Percentiles rank a stretch among this genome's conserved stretches.
Conservation (phyloP, 2,113 vertebrate genomes). For the Epinephelus fuscoguttatus region DNA sequence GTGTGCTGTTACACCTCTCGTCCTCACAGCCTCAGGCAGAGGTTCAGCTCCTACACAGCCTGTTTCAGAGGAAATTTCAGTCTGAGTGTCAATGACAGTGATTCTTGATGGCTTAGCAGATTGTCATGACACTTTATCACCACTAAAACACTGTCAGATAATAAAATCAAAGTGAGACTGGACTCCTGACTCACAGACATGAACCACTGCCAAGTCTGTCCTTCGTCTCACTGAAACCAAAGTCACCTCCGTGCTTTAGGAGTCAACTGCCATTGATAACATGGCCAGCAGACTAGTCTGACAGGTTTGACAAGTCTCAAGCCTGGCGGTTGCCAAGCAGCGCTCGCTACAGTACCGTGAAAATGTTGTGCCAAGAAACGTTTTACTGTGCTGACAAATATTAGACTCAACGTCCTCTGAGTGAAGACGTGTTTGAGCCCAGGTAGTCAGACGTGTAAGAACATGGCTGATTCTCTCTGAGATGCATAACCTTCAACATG, state of each 20-base stretch:
- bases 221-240: not conserved
- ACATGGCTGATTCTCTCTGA: not conserved
- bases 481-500: slow-evolving; percentile 42
- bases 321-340: not conserved
- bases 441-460: not conserved
- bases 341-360: not conserved
- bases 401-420: not conserved
- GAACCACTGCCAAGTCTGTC: slow-evolving; percentile 8
- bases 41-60: not conserved
- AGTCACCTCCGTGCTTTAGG: not conserved
- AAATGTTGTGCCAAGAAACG: not conserved
- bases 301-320: slow-evolving; percentile 52
- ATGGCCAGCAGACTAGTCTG: slow-evolving; percentile 8
- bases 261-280: slow-evolving; percentile 3
- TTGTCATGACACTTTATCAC: not conserved
- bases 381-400: not conserved
- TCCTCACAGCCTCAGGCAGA: too few species aligned
- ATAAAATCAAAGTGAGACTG: slow-evolving; percentile 14
- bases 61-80: not conserved
- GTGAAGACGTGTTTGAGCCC: not conserved
- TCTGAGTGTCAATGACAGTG: not conserved
- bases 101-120: not conserved
- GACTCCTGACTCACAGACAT: not conserved
- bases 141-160: not conserved
- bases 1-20: too few species aligned